These are phyloP conservation scores for Polia nebulosa DNA, from an alignment of 2,888 invertebrate species.

Conservation along the genomic window DNA sequence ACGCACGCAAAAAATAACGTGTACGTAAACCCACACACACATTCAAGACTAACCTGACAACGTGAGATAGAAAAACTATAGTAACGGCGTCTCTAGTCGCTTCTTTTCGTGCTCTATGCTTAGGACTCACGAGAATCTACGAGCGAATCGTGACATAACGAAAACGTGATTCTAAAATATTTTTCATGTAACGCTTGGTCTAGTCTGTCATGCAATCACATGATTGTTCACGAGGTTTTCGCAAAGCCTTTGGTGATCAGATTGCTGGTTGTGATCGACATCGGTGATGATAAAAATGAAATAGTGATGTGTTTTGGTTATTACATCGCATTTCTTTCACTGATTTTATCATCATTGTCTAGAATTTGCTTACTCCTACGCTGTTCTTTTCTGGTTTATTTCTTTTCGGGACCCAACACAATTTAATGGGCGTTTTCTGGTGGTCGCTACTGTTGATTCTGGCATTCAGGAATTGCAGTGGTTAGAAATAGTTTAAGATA, in stretches of 20 bases:
- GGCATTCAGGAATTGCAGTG: no score
- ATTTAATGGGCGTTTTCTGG: no score
- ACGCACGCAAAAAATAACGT: no score
- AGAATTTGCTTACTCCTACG: no score
- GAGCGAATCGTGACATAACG: slow-evolving; percentile 42
- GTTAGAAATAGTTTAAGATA: no score
- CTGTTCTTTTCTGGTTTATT: no score
- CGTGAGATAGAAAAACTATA: no score
- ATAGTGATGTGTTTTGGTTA: slow-evolving; percentile 3
- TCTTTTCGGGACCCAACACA: no score
- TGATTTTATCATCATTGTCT: no score
- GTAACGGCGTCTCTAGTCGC: neutral
- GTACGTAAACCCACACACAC: no score
- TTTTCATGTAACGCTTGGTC: slow-evolving; percentile 33
- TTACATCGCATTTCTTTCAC: neutral
- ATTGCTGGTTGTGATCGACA: slow-evolving; percentile 19
- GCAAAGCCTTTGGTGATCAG: slow-evolving; percentile 26
- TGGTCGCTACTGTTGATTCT: no score
- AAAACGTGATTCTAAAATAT: slow-evolving; percentile 47
- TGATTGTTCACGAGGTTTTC: slow-evolving; percentile 32
- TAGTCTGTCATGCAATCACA: slow-evolving; percentile 39
- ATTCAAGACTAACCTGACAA: no score
- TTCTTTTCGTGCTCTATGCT: slow-evolving; percentile 10
- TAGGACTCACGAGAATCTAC: slow-evolving; percentile 30
- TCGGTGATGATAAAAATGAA: slow-evolving; percentile 16